Base-by-base conservation (phyloP, 2,797 vertebrate genomes). In the Ceryle rudis region DNA sequence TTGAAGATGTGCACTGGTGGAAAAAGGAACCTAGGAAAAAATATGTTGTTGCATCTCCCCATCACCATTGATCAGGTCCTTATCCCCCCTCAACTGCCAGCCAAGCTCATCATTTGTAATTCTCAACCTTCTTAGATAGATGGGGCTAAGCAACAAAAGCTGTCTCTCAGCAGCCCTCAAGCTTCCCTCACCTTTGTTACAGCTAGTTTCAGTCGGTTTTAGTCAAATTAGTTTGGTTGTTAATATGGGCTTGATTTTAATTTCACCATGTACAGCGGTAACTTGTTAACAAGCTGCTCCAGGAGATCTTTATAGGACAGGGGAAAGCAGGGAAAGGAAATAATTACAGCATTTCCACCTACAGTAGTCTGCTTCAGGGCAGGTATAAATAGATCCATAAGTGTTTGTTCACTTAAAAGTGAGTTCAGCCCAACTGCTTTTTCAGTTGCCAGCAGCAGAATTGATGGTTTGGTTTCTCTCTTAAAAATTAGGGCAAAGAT, bases 321-420 rank as follows among this genome's bases (percentile, higher is more conserved):
- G 75, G 81, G 89, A 93, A 97, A 93, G 47, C 49, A 94, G 75
- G 69, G 77, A 92, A 81, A 89, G 91, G 90, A 96, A 96, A 95
- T 95, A 96, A 97, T 96, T 88, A 93, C 82, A 95, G 82, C n/a
- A 4, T 95, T 96, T 96, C 93, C 95, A 95, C 95, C 92, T 92
- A 81, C 88, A 23, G 83, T 71, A 75, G 78, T 95, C 96, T 97
- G 95, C 96, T 97, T 96, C 86, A 78, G 96, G 95, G 88, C 86
- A 83, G 93, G 91, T 97, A 96, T 97, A 98, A 98, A 97, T 97
- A 97, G 96, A 96, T 79, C 89, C 66, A 2, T 70, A 88, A 92
- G 87, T 92, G 90, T 93, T 95, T 90, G 94, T 86, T 95, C 94
- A 10, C 92, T 93, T 82, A 89, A 89, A 90, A 95, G 87, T 28